phyloP scores from a whole-genome alignment of 2,888 invertebrate genomes.

The Drosophila melanocephala region DNA sequence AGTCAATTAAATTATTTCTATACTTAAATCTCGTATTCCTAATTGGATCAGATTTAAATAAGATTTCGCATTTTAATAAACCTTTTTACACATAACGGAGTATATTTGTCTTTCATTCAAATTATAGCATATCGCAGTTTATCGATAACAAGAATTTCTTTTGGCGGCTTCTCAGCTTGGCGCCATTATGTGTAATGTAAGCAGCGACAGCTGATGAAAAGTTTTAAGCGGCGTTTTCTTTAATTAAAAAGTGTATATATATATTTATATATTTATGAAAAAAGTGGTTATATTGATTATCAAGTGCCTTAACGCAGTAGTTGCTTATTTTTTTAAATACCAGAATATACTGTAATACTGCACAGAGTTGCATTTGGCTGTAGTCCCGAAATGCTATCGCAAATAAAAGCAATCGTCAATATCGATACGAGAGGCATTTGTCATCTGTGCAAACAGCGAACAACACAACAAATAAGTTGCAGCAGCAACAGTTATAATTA shows the following conservation, averaged over 20 bases:
- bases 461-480: slow-evolving; percentile 44
- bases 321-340: not conserved
- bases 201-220: not conserved
- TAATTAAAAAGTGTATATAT: not conserved
- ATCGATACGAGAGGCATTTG: slow-evolving; percentile 50
- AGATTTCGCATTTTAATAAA: not conserved
- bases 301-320: not conserved
- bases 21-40: not conserved
- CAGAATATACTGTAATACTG: not conserved
- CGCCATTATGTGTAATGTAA: not conserved
- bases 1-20: not conserved
- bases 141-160: not conserved
- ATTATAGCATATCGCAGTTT: not conserved
- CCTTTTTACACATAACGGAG: not conserved
- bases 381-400: slow-evolving; percentile 6
- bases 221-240: not conserved
- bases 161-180: not conserved
- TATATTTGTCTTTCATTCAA: not conserved
- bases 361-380: slow-evolving; percentile 5
- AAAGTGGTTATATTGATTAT: not conserved
- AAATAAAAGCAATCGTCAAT: slow-evolving; percentile 43
- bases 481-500: slow-evolving; percentile 47
- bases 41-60: not conserved
- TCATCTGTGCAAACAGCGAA: slow-evolving; percentile 60
- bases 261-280: not conserved